A percentile compares a stretch with the other conserved stretches of the same genome.
These are phyloP conservation scores for Trachelus troglodyta DNA, from an alignment of 2,888 invertebrate genomes.

Conservation along the genomic window DNA sequence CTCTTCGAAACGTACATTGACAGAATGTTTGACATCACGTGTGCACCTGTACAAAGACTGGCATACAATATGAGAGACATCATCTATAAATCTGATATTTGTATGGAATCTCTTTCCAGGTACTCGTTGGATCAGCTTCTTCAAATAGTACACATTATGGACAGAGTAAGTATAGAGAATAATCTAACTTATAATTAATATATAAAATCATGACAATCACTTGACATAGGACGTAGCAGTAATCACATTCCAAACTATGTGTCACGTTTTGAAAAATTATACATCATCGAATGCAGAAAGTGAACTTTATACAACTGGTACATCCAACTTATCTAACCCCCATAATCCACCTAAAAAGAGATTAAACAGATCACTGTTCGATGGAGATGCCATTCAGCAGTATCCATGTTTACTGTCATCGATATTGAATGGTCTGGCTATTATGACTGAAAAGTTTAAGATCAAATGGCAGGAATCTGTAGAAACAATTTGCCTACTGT, in stretches of 20 bases:
- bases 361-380: conserved; percentile 44
- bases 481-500: conserved; percentile 77
- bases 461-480: conserved; percentile 84
- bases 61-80: conserved; percentile 73
- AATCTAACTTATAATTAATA: background rate
- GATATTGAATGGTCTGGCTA: conserved; percentile 75
- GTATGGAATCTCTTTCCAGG: conserved; percentile 64
- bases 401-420: conserved; percentile 72
- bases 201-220: background rate
- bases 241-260: conserved; percentile 59
- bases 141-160: conserved; percentile 69
- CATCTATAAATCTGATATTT: conserved; percentile 58
- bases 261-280: conserved; percentile 58
- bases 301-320: background rate
- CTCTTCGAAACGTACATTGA: conserved; percentile 72
- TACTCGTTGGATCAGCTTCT: conserved; percentile 68
- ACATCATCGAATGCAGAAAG: conserved; percentile 26
- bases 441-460: conserved; percentile 76
- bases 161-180: conserved; percentile 38
- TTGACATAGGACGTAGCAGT: conserved; percentile 57
- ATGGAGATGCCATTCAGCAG: conserved; percentile 64
- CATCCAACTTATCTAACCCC: conserved; percentile 16
- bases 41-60: conserved; percentile 73
- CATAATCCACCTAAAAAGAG: conserved; percentile 32
- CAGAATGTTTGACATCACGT: conserved; percentile 73